Percentiles rank a stretch among this genome's conserved stretches.
These are phyloP conservation scores for Azorinus chamasolen DNA, from an alignment of 2,888 invertebrate species.

Conservation along the genomic window DNA sequence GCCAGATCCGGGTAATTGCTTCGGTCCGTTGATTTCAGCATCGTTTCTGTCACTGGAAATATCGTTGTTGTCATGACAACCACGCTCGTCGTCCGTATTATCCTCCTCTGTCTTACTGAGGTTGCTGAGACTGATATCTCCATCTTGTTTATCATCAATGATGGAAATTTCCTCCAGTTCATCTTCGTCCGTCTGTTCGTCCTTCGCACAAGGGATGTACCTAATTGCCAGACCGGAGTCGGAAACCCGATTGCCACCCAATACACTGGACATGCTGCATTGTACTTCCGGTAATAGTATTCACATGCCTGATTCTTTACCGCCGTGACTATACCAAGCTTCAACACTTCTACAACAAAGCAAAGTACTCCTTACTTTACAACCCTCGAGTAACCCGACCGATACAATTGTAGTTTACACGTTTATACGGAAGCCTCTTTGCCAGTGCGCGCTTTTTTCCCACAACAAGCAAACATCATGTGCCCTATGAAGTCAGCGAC, in stretches of 20 bases:
- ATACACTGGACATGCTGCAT: conserved; percentile 74
- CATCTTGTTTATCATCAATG: conserved; percentile 87
- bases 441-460: too few species aligned
- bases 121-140: conserved; percentile 46
- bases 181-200: conserved; percentile 83
- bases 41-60: conserved; percentile 48
- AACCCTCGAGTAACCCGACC: background rate
- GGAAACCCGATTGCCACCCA: conserved; percentile 67
- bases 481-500: too few species aligned
- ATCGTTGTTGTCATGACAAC: conserved; percentile 39
- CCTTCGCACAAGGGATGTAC: conserved; percentile 85
- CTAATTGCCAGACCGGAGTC: conserved; percentile 78
- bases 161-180: conserved; percentile 91
- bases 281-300: background rate
- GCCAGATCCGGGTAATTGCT: conserved; percentile 88
- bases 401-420: background rate
- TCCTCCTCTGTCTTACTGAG: conserved; percentile 86
- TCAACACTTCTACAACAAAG: background rate
- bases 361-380: background rate
- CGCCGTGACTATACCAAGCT: too few species aligned
- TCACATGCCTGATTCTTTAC: background rate
- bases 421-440: conserved; percentile 1
- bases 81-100: conserved; percentile 87
- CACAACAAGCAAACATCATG: too few species aligned
- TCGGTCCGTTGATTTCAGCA: conserved; percentile 88